A percentile compares a stretch with the other conserved stretches of the same genome.
Evolutionary conservation across 1,140 invertebrate species (phyloP).

Genomic region (Eueides isabella): DNA sequence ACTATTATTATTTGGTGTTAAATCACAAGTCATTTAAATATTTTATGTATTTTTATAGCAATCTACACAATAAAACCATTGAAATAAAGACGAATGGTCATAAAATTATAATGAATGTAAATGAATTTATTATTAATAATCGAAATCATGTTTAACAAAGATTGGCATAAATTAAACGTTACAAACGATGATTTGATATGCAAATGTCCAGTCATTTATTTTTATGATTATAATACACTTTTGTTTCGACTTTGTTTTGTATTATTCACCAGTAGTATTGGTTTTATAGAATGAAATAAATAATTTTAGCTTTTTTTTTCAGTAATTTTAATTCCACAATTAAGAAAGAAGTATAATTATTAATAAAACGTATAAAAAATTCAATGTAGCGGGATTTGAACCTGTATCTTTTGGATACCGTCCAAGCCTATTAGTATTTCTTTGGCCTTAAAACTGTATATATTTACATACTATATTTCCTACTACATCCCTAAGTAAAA

Average conservation of each 20-base stretch:
- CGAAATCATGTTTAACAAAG: conserved; percentile 14
- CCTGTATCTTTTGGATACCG: too few species aligned
- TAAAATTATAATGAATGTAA: not conserved
- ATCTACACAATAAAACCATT: not conserved
- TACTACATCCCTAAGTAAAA: too few species aligned
- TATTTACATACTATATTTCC: too few species aligned
- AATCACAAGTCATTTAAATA: not conserved
- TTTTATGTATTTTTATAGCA: not conserved
- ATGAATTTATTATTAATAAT: not conserved
- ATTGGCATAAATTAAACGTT: conserved; percentile 14
- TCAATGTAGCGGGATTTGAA: too few species aligned
- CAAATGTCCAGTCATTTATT: conserved; percentile 5
- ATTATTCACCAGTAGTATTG: not conserved
- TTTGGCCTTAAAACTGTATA: too few species aligned
- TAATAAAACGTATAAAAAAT: too few species aligned
- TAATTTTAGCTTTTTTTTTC: not conserved
- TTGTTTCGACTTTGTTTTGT: not conserved
- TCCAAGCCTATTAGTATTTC: too few species aligned
- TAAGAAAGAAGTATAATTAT: too few species aligned
- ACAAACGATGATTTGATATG: conserved; percentile 5
- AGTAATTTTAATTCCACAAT: too few species aligned
- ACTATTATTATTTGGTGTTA: not conserved
- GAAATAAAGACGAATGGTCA: not conserved
- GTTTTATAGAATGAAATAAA: not conserved
- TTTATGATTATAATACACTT: not conserved